Conservation (phyloP, 2,797 vertebrate genomes). For the Otus scops region DNA sequence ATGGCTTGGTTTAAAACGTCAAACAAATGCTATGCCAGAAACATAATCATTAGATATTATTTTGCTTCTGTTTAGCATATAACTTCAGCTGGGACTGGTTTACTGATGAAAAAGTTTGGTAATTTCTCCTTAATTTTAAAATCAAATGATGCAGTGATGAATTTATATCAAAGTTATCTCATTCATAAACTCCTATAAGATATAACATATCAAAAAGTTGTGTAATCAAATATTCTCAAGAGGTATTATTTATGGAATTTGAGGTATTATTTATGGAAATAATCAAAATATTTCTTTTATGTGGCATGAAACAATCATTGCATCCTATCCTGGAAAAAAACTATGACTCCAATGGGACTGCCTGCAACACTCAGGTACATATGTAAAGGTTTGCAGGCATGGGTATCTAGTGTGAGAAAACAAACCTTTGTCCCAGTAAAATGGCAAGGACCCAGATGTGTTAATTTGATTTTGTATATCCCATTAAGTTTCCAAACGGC, state of each 20-base stretch:
- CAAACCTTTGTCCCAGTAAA: background rate
- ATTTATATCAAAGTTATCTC: background rate
- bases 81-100: constrained; percentile 13
- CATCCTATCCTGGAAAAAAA: background rate
- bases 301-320: background rate
- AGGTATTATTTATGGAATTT: background rate
- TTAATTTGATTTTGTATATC: background rate
- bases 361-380: background rate
- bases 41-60: constrained; percentile 14
- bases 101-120: background rate
- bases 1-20: constrained; percentile 23
- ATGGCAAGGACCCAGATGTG: background rate
- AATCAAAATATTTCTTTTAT: constrained; percentile 13
- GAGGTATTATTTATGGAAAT: background rate
- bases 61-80: background rate
- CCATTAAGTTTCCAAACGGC: background rate
- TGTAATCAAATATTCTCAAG: background rate
- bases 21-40: constrained; percentile 29
- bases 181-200: background rate
- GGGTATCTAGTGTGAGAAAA: background rate
- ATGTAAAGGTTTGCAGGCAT: background rate
- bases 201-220: background rate
- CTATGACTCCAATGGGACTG: background rate
- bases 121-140: constrained; percentile 21
- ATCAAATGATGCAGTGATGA: background rate